Base-by-base conservation (phyloP, 2,888 invertebrate genomes). In the Leptarthrus brevirostris region DNA sequence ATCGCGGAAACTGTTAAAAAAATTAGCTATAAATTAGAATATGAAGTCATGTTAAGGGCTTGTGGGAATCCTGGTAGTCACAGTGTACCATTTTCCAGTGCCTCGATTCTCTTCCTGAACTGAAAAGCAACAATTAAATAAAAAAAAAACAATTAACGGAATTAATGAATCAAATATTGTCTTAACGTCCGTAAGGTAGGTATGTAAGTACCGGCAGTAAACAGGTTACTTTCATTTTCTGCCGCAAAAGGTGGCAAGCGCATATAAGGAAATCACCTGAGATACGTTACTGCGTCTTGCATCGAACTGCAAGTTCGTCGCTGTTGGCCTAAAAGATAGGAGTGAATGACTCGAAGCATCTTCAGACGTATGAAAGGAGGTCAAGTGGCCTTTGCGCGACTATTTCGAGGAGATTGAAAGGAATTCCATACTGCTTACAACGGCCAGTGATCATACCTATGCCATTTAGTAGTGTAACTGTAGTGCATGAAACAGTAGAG, bases 171-270 rank as follows among this genome's bases (percentile, higher is more conserved):
- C 58, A 58, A 58, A 58, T 58, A 58, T 58, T 36, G 58, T 6
- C 58, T 24, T 34, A 36, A 58, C 40, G 24, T 24, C 58, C 26
- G 36, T 26, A 58, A 20, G 58, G 34, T 30, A 20, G 58, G 34
- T 30, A 30, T 30, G 30, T 58, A 36, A 24, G 16, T 58, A 40
- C 40, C 18, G 14, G 36, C n/a, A 30, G 58, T 34, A 58, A 58
- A 58, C 58, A 58, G 58, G 58, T 58, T 58, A 58, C 58, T 58
- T 58, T 58, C 58, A 58, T 58, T 58, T 58, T 58, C 58, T 18
- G 18, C 58, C 34, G 26, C 58, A 14, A 36, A 20, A 12, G 22
- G 18, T 12, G 8, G n/a, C 36, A 18, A 58, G 24, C 36, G 58
- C 58, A 58, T 58, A 58, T 58, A 58, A 58, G 58, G 58, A 58